Percentiles rank a stretch among this genome's conserved stretches.
Conservation (phyloP, 2,113 vertebrate genomes). For the Bothrops jararaca region DNA sequence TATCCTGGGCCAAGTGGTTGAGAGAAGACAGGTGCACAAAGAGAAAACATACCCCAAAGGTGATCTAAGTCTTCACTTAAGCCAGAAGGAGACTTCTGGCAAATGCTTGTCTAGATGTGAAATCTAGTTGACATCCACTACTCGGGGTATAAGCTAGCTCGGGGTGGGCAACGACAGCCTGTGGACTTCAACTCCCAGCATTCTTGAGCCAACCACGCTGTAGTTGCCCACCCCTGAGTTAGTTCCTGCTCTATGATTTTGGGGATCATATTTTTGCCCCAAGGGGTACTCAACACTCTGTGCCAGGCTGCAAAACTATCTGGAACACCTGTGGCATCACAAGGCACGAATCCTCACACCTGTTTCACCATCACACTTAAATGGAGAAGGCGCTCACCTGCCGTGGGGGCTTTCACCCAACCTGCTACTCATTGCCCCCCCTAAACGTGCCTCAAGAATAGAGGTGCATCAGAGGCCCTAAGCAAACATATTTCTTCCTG, state of each 20-base stretch:
- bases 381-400: conserved; percentile 34
- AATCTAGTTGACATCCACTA: too few species aligned
- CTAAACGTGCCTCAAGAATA: conserved; percentile 52
- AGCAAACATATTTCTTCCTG: background rate
- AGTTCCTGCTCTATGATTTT: background rate
- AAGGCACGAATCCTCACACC: conserved; percentile 40
- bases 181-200: background rate
- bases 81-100: background rate
- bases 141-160: background rate
- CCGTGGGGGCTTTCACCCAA: conserved; percentile 33
- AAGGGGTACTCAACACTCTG: background rate
- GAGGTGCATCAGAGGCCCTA: conserved; percentile 50
- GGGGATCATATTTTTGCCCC: background rate
- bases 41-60: background rate
- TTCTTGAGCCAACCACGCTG: background rate
- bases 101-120: background rate
- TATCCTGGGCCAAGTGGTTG: background rate
- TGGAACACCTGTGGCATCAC: conserved; percentile 52
- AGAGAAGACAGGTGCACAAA: background rate
- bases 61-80: background rate
- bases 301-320: background rate
- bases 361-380: conserved; percentile 54
- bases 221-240: background rate
- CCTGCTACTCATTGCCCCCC: conserved; percentile 49
- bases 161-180: too few species aligned